These are phyloP conservation scores for Drepana arcuata DNA, from an alignment of 1,140 invertebrate genomes.

Conservation along the genomic window DNA sequence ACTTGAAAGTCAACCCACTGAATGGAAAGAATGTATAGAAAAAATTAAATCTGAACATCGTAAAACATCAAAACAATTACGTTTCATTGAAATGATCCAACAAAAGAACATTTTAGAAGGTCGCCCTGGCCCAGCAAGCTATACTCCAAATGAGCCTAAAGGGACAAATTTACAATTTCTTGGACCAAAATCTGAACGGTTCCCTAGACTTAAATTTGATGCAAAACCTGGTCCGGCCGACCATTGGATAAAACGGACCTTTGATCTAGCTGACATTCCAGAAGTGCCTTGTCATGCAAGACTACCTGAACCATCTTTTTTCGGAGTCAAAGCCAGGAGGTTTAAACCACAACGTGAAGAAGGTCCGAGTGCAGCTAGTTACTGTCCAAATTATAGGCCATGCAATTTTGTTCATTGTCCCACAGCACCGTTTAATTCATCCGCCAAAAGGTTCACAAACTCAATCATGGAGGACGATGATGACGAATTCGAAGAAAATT, in stretches of 20 bases:
- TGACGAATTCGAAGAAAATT: constrained; percentile 11
- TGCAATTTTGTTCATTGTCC: constrained; percentile 24
- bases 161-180: constrained; percentile 24
- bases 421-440: constrained; percentile 33
- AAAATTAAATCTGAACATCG: constrained; percentile 28
- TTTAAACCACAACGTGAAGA: constrained; percentile 28
- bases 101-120: constrained; percentile 31
- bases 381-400: constrained; percentile 17
- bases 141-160: constrained; percentile 27
- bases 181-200: constrained; percentile 30
- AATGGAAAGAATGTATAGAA: constrained; percentile 28
- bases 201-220: constrained; percentile 19
- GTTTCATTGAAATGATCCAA: constrained; percentile 50
- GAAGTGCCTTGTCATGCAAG: constrained; percentile 21
- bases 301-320: constrained; percentile 28
- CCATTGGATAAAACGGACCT: constrained; percentile 38
- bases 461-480: constrained; percentile 9
- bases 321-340: constrained; percentile 35
- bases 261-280: constrained; percentile 22
- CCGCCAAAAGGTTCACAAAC: constrained; percentile 32
- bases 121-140: constrained; percentile 36
- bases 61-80: constrained; percentile 38
- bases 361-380: constrained; percentile 47
- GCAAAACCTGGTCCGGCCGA: constrained; percentile 32
- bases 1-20: constrained; percentile 18